Conservation (phyloP, 2,113 vertebrate species). For the Poeciliopsis turrubarensis region DNA sequence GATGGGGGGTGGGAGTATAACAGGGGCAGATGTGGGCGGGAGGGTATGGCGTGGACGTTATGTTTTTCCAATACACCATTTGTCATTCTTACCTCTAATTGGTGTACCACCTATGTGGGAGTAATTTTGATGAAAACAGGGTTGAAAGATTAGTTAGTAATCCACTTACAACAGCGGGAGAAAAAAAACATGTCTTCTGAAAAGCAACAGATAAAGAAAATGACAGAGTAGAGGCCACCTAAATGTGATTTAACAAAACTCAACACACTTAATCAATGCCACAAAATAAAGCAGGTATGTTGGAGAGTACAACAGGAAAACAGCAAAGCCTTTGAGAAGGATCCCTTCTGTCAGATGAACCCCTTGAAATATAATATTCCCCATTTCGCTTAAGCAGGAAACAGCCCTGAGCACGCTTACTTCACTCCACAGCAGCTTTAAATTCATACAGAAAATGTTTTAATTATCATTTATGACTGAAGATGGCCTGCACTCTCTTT, state of each 20-base stretch:
- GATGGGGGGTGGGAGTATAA: constrained; percentile 69
- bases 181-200: constrained; percentile 57
- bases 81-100: constrained; percentile 98
- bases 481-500: constrained; percentile 27
- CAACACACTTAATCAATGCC: constrained; percentile 11
- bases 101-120: constrained; percentile 97
- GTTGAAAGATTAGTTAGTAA: constrained; percentile 84
- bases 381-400: constrained; percentile 10
- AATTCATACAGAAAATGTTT: constrained; percentile 18
- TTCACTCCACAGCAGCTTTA: constrained; percentile 28
- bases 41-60: constrained; percentile 70
- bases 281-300: background rate
- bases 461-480: constrained; percentile 33
- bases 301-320: constrained; percentile 7
- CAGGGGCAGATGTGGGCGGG: constrained; percentile 79
- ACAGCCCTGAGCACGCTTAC: constrained; percentile 11
- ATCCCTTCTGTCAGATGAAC: background rate
- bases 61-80: constrained; percentile 75
- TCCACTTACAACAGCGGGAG: constrained; percentile 64
- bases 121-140: constrained; percentile 98
- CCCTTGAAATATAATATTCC: constrained; percentile 7
- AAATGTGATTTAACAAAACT: constrained; percentile 42
- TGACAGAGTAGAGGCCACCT: constrained; percentile 50
- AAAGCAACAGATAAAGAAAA: constrained; percentile 34
- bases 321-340: background rate